These are phyloP conservation scores for Plestiodon gilberti DNA, from an alignment of 2,113 vertebrate genomes.

Conservation along the genomic window DNA sequence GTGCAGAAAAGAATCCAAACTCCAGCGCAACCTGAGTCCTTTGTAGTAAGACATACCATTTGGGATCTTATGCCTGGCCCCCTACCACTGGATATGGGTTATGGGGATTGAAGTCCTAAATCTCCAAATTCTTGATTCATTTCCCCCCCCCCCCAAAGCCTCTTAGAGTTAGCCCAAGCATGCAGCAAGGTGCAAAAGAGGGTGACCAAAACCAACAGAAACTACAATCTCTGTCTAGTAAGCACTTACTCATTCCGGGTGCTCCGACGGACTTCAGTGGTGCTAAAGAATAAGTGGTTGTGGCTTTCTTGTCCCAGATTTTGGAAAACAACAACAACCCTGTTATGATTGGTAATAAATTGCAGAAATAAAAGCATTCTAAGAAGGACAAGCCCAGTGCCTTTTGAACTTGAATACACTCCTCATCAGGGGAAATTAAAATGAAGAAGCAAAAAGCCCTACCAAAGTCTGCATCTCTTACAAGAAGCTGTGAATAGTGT, in stretches of 20 bases:
- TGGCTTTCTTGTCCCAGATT: background rate
- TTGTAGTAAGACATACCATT: background rate
- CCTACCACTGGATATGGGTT: too few relatives aligned
- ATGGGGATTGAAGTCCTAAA: too few relatives aligned
- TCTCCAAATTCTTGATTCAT: too few relatives aligned
- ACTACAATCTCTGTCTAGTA: too few relatives aligned
- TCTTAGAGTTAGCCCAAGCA: too few relatives aligned
- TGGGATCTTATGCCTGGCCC: background rate
- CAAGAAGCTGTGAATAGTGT: background rate
- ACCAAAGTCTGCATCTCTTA: background rate
- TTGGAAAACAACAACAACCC: background rate
- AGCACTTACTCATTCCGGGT: background rate
- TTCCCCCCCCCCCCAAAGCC: too few relatives aligned
- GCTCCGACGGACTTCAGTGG: background rate
- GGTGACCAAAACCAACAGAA: too few relatives aligned
- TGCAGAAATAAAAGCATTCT: background rate
- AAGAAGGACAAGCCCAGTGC: background rate
- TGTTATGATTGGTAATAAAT: background rate
- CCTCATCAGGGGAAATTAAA: background rate
- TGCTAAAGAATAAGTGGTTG: background rate
- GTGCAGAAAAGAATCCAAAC: background rate
- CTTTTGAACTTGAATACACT: background rate
- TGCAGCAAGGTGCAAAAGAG: too few relatives aligned
- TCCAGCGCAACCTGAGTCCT: background rate
- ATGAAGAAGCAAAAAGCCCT: background rate